Base-by-base conservation (phyloP, 1,140 invertebrate species). In the Panulirus ornatus region DNA sequence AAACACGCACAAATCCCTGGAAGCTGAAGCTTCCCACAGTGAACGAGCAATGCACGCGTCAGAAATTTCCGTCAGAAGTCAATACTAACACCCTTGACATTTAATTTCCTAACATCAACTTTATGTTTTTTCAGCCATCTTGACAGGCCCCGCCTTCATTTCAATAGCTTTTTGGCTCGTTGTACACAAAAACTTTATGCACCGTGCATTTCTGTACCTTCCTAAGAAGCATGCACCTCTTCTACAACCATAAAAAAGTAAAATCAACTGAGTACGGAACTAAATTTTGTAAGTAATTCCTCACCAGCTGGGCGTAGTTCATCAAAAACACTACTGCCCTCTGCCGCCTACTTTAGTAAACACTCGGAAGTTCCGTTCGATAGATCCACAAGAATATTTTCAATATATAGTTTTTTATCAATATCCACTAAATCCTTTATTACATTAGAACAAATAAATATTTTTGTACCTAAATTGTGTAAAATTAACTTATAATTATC, bases 251-350 rank as follows among this genome's bases (percentile, higher is more conserved):
- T 1, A 16, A 22, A 66, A 11, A n/a, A 19, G 6, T 22, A 83
- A 3, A n/a, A 2, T 66, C 1, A 30, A 38, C 14, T 38, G 58
- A 30, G 11, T 22, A 83, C 22, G 16, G 16, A 22, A 1, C 3
- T 30, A 83, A 38, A 66, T 66, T 22, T 22, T 30, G 36, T 3
- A 0, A 34, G 30, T 16, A 40, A 40, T 66, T 22, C 16, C 81
- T 63, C 63, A 83, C 81, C 81, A 83, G 81, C 81, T 83, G 81
- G 81, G 81, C 81, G 81, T 83, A 66, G 81, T 63, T 66, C 81
- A 63, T 83, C 81, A 63, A 38, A 19, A 9, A 30, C 58, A 66
- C 58, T 66, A 27, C 58, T 66, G 58, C 58, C 58, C 58, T 66
- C 58, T 66, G n/a, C 58, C 58, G 58, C 1, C 58, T 30, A 1